phyloP scores from a whole-genome alignment of 1,140 invertebrate genomes.

The Tetramorium alpestre region DNA sequence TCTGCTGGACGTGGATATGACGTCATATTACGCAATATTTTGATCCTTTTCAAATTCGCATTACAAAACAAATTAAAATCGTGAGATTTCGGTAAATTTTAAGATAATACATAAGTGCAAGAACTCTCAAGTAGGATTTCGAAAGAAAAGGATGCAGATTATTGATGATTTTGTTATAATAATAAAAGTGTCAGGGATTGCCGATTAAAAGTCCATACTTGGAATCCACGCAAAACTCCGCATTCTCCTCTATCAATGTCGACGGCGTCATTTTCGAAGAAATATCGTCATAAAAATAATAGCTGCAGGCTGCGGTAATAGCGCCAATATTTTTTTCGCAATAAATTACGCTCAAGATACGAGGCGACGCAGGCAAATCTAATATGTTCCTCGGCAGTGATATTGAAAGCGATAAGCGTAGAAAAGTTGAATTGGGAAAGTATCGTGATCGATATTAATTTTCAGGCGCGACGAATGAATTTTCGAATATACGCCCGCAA shows the following conservation, averaged over 20 bases:
- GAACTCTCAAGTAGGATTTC: not conserved
- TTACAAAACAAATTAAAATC: not conserved
- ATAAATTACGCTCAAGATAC: constrained; percentile 36
- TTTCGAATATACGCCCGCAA: constrained; percentile 11
- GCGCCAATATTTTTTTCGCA: constrained; percentile 32
- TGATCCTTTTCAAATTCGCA: too few species aligned
- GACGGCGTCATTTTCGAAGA: constrained; percentile 36
- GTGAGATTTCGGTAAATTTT: not conserved
- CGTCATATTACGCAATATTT: not conserved
- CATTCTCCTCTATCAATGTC: constrained; percentile 3
- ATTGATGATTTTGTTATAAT: not conserved
- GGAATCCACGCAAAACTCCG: not conserved
- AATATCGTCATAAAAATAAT: constrained; percentile 39
- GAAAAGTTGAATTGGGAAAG: not conserved
- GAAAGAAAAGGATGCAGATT: not conserved
- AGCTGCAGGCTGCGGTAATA: constrained; percentile 4
- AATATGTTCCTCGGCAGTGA: not conserved
- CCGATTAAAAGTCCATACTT: not conserved
- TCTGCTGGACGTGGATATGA: not conserved
- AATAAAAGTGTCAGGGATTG: not conserved
- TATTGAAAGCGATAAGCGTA: not conserved
- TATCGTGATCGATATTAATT: constrained; percentile 10
- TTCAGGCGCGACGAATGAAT: not conserved
- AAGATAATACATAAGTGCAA: not conserved
- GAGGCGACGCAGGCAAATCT: not conserved